phyloP scores from a whole-genome alignment of 2,113 vertebrate genomes.

The Aegithalos caudatus region DNA sequence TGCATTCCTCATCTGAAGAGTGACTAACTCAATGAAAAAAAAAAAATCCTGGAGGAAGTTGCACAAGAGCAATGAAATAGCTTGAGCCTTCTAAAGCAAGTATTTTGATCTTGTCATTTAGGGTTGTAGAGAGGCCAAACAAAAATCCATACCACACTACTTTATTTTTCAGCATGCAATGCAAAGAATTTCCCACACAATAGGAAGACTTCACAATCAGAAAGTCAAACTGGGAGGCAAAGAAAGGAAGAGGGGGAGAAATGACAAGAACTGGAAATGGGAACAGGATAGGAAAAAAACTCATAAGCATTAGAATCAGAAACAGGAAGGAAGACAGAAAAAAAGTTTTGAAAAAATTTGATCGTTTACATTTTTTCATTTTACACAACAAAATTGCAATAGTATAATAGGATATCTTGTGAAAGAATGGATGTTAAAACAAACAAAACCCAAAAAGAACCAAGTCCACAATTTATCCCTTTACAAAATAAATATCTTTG shows the following conservation, averaged over 20 bases:
- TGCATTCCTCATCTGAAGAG: background rate
- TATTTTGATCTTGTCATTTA: background rate
- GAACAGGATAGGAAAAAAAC: background rate
- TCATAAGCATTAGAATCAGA: background rate
- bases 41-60: conserved; percentile 1
- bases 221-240: background rate
- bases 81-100: background rate
- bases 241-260: background rate
- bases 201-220: background rate
- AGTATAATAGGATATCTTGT: background rate
- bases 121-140: background rate
- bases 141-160: background rate
- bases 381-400: background rate
- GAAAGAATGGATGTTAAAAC: background rate
- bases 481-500: background rate
- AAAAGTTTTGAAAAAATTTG: background rate
- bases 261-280: background rate
- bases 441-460: background rate
- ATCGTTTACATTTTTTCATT: background rate
- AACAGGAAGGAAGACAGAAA: background rate
- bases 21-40: background rate
- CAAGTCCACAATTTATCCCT: background rate
- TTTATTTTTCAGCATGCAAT: background rate
- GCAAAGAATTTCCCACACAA: background rate
- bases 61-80: conserved; percentile 14